Conservation (phyloP, 2,797 vertebrate species). For the Salarias fasciatus region DNA sequence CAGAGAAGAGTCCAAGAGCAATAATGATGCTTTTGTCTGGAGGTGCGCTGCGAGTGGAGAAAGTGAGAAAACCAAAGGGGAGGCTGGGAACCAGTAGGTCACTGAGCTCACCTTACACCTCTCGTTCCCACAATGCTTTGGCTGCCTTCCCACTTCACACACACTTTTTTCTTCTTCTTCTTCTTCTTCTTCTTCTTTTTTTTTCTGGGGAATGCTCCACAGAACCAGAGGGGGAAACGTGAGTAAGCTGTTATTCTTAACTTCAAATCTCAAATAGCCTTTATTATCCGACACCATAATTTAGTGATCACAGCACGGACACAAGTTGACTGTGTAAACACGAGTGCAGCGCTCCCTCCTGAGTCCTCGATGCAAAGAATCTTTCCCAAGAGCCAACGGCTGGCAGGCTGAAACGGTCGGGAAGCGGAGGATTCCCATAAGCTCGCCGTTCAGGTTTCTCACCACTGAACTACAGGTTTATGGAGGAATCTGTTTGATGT, state of each 20-base stretch:
- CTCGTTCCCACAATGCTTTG: slow-evolving; percentile 76
- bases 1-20: slow-evolving; percentile 56
- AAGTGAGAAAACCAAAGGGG: slow-evolving; percentile 66
- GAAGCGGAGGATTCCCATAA: slow-evolving; percentile 39
- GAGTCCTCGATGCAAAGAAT: slow-evolving; percentile 61
- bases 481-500: not conserved
- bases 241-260: slow-evolving; percentile 68
- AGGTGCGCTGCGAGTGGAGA: slow-evolving; percentile 59
- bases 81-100: slow-evolving; percentile 76
- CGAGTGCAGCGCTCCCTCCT: slow-evolving; percentile 50
- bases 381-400: slow-evolving; percentile 54
- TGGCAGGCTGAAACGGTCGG: slow-evolving; percentile 15
- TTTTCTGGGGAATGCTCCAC: slow-evolving; percentile 63
- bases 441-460: slow-evolving; percentile 14
- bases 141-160: slow-evolving; percentile 62
- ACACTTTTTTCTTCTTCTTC: not conserved
- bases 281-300: slow-evolving; percentile 62
- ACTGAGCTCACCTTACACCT: slow-evolving; percentile 73
- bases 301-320: slow-evolving; percentile 46
- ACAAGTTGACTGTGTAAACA: slow-evolving; percentile 63
- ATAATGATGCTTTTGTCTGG: slow-evolving; percentile 80
- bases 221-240: slow-evolving; percentile 61
- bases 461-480: not conserved
- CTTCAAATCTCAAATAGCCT: slow-evolving; percentile 60
- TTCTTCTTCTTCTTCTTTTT: not conserved